A percentile compares a stretch with the other conserved stretches of the same genome.
Conservation (phyloP, 2,888 invertebrate species). For the Zhengitettix transpicula region DNA sequence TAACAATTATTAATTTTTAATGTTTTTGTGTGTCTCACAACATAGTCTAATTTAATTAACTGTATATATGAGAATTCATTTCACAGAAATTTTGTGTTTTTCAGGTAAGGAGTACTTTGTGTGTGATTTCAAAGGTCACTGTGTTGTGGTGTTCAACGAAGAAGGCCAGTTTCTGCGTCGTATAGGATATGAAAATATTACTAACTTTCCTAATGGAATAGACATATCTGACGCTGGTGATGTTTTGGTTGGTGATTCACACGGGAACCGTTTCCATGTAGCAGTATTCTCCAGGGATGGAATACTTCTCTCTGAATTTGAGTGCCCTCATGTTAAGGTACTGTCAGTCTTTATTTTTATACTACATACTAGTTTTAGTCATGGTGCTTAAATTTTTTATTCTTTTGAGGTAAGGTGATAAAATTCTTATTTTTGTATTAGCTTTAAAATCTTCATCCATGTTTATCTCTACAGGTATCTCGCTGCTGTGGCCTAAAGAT, state of each 20-base stretch:
- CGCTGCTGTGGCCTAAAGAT: slow-evolving; percentile 96
- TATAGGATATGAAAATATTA: slow-evolving; percentile 89
- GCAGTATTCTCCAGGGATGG: slow-evolving; percentile 88
- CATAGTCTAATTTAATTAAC: neutral
- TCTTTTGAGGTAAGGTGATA: neutral
- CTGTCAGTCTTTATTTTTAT: too few relatives aligned
- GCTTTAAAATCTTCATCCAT: too few relatives aligned
- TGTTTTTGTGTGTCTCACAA: neutral
- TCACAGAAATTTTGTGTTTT: slow-evolving; percentile 14
- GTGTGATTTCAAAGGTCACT: slow-evolving; percentile 96
- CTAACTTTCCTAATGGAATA: slow-evolving; percentile 94
- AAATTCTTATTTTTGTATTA: neutral
- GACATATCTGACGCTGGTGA: slow-evolving; percentile 95
- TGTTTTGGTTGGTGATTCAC: slow-evolving; percentile 90
- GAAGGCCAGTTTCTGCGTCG: slow-evolving; percentile 81
- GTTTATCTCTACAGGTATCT: slow-evolving; percentile 56
- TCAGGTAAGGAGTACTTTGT: slow-evolving; percentile 84
- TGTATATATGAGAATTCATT: neutral
- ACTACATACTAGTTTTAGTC: neutral
- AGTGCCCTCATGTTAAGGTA: slow-evolving; percentile 95
- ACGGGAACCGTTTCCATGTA: slow-evolving; percentile 94
- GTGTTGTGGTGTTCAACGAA: slow-evolving; percentile 89
- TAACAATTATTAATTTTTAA: too few relatives aligned
- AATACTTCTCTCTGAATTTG: slow-evolving; percentile 75
- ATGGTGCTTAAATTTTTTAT: neutral